These are phyloP conservation scores for Propithecus coquereli DNA, from an alignment of 2,113 vertebrate genomes.

Conservation along the genomic window DNA sequence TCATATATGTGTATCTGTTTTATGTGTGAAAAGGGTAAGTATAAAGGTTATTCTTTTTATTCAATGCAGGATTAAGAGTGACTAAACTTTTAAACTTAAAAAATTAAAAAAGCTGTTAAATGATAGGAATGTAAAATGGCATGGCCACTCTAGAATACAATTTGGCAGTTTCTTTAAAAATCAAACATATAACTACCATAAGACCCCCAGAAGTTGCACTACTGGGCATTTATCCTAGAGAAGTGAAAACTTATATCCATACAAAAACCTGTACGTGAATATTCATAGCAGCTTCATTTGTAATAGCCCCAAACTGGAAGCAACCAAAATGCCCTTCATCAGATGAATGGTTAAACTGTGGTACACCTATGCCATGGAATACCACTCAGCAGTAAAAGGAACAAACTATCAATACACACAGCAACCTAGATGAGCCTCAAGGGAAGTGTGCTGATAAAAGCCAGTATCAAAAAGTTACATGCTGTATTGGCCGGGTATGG, in stretches of 20 bases:
- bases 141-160: background rate
- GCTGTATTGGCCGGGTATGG: background rate
- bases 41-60: background rate
- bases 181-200: background rate
- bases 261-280: background rate
- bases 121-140: background rate
- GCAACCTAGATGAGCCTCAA: background rate
- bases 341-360: background rate
- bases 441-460: background rate
- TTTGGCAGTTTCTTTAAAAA: constrained; percentile 10
- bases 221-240: background rate
- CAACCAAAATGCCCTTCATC: background rate
- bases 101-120: background rate
- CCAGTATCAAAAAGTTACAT: background rate
- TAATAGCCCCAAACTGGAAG: background rate
- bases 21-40: background rate
- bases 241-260: background rate
- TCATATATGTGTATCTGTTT: background rate
- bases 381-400: background rate
- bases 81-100: background rate
- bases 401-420: background rate
- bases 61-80: background rate
- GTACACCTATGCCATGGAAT: background rate
- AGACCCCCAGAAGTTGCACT: background rate
- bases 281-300: background rate